Conservation (phyloP, 2,888 invertebrate species). For the Drosophila prostipennis region DNA sequence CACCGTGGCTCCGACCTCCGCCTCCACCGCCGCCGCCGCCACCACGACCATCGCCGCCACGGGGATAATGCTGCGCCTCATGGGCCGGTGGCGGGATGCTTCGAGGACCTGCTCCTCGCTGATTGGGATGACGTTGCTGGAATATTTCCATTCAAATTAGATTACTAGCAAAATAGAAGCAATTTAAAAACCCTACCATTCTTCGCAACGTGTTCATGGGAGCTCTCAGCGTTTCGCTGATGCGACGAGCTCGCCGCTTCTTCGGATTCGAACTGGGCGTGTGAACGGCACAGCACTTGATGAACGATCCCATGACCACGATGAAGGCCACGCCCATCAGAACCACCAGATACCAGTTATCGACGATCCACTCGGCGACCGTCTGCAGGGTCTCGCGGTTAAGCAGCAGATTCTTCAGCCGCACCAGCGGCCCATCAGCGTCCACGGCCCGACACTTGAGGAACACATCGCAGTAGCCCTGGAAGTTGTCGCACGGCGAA, state of each 20-base stretch:
- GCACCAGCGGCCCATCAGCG: constrained; percentile 98
- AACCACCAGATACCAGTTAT: constrained; percentile 98
- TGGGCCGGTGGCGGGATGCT: constrained; percentile 85
- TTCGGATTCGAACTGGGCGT: constrained; percentile 99
- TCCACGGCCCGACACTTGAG: constrained; percentile 99
- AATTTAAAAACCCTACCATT: constrained; percentile 87
- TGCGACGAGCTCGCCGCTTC: constrained; percentile 95
- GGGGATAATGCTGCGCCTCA: constrained; percentile 81
- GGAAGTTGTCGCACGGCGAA: constrained; percentile 99
- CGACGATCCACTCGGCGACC: constrained; percentile 97
- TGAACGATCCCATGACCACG: constrained; percentile 98
- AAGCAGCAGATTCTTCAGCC: constrained; percentile 97
- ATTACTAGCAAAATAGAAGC: no score
- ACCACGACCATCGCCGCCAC: constrained; percentile 54
- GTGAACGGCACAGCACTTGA: constrained; percentile 99
- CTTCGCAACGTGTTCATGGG: constrained; percentile 96
- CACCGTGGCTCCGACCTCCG: constrained; percentile 47
- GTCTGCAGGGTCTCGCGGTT: constrained; percentile 94
- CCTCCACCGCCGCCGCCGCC: constrained; percentile 45
- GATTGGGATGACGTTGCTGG: constrained; percentile 84
- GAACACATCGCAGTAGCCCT: constrained; percentile 99
- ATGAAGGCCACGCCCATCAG: constrained; percentile 96
- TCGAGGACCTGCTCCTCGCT: constrained; percentile 82
- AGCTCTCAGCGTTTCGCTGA: constrained; percentile 95
- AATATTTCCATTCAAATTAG: neutral